Conservation (phyloP, 64 coral and sea anemone species). For the Anthopleura sola region DNA sequence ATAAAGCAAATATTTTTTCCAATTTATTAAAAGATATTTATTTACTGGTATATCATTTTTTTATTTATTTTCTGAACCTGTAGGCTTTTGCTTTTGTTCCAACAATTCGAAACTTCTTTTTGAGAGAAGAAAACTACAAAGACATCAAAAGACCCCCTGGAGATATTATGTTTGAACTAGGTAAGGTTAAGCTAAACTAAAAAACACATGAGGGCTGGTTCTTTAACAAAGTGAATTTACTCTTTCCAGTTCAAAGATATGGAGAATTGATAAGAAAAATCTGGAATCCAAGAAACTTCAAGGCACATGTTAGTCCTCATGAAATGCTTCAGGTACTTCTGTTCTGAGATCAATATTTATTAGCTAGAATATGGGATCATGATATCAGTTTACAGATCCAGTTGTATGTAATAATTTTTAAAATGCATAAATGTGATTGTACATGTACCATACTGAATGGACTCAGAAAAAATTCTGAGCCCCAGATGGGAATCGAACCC, state of each 20-base stretch:
- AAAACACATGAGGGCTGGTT: too few species aligned
- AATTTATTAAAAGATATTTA: too few species aligned
- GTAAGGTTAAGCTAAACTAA: conserved; percentile 16
- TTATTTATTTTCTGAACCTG: not conserved
- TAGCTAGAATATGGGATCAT: too few species aligned
- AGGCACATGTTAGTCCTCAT: conserved; percentile 96
- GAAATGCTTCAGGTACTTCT: conserved; percentile 88
- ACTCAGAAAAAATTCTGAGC: too few species aligned
- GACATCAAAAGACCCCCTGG: conserved; percentile 86
- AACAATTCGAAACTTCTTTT: conserved; percentile 81
- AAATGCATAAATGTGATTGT: too few species aligned
- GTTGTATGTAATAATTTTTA: too few species aligned
- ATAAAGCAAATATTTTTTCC: too few species aligned
- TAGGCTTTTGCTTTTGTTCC: conserved; percentile 96
- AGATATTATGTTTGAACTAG: conserved; percentile 80
- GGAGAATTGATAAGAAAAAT: conserved; percentile 89
- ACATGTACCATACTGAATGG: too few species aligned
- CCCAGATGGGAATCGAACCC: too few species aligned
- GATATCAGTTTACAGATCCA: not conserved
- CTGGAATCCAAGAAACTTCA: conserved; percentile 98
- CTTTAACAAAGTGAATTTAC: not conserved
- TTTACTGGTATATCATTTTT: too few species aligned
- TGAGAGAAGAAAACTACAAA: conserved; percentile 94
- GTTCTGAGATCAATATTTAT: not conserved
- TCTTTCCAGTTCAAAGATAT: conserved; percentile 81